Evolutionary conservation across 2,113 vertebrate species (phyloP).

Genomic region (Pteronura brasiliensis): DNA sequence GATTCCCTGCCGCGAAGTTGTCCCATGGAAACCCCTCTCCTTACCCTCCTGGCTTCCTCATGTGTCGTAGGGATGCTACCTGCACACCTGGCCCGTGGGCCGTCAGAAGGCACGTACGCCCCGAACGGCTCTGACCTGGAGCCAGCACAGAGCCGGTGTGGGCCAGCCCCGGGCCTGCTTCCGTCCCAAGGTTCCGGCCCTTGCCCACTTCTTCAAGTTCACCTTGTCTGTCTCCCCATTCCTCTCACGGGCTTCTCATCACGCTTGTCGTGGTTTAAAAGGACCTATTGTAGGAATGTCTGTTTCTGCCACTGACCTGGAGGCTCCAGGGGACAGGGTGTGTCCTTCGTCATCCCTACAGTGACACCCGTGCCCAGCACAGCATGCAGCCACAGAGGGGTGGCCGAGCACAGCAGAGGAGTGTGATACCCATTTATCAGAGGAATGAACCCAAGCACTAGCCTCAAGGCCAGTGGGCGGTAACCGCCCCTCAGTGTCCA

Average conservation of each 20-base stretch:
- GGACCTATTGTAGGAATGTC: not conserved
- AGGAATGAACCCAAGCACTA: not conserved
- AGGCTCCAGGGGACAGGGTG: not conserved
- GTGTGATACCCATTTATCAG: accelerated
- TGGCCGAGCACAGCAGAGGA: not conserved
- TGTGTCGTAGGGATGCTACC: not conserved
- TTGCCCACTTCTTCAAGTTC: not conserved
- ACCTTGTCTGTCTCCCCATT: not conserved
- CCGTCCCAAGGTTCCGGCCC: accelerated
- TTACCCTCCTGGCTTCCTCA: not conserved
- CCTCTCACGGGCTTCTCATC: accelerated
- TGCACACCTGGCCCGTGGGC: not conserved
- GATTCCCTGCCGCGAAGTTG: not conserved
- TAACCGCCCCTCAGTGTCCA: accelerated
- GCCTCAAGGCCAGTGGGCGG: not conserved
- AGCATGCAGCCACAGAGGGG: not conserved
- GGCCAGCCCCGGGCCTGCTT: not conserved
- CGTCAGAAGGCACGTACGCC: accelerated
- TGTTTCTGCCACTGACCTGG: not conserved
- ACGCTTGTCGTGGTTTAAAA: not conserved
- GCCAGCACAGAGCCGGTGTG: accelerated
- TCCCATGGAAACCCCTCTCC: not conserved
- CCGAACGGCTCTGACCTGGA: not conserved
- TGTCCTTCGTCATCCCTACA: not conserved
- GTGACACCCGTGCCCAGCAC: not conserved